Percentiles rank a stretch among this genome's conserved stretches.
These are phyloP conservation scores for Melanerpes formicivorus DNA, from an alignment of 2,113 vertebrate genomes.

Conservation along the genomic window DNA sequence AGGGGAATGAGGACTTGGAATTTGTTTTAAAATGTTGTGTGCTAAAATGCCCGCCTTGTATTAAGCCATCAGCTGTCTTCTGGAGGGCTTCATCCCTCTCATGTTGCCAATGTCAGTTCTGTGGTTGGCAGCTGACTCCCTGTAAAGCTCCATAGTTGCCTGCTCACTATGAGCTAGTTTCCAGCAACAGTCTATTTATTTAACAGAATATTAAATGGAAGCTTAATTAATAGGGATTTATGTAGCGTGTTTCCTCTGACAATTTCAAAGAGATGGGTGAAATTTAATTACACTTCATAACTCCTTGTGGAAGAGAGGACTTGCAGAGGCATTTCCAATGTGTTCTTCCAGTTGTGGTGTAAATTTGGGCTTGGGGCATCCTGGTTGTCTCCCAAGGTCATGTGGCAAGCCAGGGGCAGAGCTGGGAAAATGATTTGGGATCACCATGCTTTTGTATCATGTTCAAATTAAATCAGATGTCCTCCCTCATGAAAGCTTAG, in stretches of 20 bases:
- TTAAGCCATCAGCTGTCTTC: background rate
- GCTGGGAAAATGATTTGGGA: background rate
- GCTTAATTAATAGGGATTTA: slow-evolving; percentile 46
- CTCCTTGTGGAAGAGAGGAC: background rate
- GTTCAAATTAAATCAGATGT: slow-evolving; percentile 18
- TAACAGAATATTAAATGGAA: slow-evolving; percentile 37
- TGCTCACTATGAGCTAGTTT: background rate
- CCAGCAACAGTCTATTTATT: background rate
- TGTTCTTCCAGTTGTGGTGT: background rate
- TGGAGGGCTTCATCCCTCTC: background rate
- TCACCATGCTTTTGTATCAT: background rate
- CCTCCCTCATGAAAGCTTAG: background rate
- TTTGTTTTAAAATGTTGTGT: background rate
- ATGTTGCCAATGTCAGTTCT: background rate
- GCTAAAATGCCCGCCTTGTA: background rate
- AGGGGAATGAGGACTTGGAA: background rate
- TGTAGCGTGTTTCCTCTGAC: slow-evolving; percentile 33
- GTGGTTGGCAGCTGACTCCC: background rate
- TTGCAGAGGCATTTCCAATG: background rate
- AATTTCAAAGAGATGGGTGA: slow-evolving; percentile 21
- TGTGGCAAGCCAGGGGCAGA: background rate
- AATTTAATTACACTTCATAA: slow-evolving; percentile 50
- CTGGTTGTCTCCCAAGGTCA: background rate
- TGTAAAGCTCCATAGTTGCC: background rate
- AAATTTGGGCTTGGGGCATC: background rate